Percentiles rank a stretch among this genome's conserved stretches.
These are phyloP conservation scores for Dexiosoma caninum DNA, from an alignment of 2,888 invertebrate genomes.

Conservation along the genomic window DNA sequence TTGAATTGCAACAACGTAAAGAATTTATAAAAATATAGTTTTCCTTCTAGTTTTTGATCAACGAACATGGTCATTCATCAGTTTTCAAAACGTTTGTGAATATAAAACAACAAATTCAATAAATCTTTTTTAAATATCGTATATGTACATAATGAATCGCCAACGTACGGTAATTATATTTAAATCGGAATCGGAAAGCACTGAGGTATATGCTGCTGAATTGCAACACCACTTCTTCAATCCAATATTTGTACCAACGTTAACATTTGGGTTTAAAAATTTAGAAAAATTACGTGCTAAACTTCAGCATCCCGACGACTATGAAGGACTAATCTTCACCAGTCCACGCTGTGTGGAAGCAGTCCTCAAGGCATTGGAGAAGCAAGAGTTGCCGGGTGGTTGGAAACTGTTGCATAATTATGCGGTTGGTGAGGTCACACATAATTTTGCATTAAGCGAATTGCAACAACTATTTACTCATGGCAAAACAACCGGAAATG, in stretches of 20 bases:
- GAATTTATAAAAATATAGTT: constrained; percentile 5
- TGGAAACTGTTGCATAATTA: constrained; percentile 79
- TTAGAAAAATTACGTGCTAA: constrained; percentile 77
- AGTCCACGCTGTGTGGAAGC: constrained; percentile 81
- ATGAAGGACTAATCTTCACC: constrained; percentile 80
- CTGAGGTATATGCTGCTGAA: constrained; percentile 78
- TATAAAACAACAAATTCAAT: constrained; percentile 18
- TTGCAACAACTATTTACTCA: constrained; percentile 78
- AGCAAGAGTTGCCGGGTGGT: constrained; percentile 74
- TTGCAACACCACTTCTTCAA: constrained; percentile 78
- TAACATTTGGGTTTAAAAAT: constrained; percentile 79
- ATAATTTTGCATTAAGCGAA: constrained; percentile 77
- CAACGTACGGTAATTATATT: constrained; percentile 74
- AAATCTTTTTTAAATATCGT: constrained; percentile 8
- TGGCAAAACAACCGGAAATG: constrained; percentile 80
- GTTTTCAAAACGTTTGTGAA: constrained; percentile 4
- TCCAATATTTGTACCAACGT: constrained; percentile 79
- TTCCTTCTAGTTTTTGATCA: constrained; percentile 22
- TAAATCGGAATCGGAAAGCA: constrained; percentile 77
- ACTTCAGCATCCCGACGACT: constrained; percentile 77
- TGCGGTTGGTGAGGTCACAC: constrained; percentile 80
- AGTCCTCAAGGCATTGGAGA: constrained; percentile 76
- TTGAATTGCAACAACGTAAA: not conserved
- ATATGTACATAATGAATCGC: constrained; percentile 56
- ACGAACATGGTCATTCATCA: constrained; percentile 20